Percentiles rank a stretch among this genome's conserved stretches.
These are phyloP conservation scores for Ditula angustiorana DNA, from an alignment of 2,888 invertebrate species.

Conservation along the genomic window DNA sequence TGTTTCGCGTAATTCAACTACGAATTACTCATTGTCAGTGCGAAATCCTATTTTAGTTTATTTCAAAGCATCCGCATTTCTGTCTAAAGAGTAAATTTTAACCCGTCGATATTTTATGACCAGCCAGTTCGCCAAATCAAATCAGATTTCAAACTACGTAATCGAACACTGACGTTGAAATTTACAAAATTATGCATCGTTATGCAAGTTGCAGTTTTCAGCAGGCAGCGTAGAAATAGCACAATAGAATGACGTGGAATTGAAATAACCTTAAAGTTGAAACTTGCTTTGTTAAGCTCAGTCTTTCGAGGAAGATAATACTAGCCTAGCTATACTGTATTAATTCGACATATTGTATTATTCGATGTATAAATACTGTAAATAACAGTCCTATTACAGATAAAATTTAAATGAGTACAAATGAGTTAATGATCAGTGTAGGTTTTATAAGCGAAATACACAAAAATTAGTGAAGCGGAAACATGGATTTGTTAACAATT, in stretches of 20 bases:
- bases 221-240: not conserved
- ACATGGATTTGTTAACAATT: slow-evolving; percentile 1
- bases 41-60: not conserved
- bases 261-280: too few relatives aligned
- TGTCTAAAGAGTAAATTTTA: not conserved
- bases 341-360: too few relatives aligned
- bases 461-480: not conserved
- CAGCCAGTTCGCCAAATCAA: not conserved
- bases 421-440: not conserved
- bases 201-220: not conserved
- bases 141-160: not conserved
- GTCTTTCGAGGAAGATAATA: too few relatives aligned
- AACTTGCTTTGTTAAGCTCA: too few relatives aligned
- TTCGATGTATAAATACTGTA: too few relatives aligned
- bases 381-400: too few relatives aligned
- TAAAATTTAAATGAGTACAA: not conserved
- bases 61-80: not conserved
- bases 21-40: not conserved
- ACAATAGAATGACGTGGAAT: not conserved
- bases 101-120: not conserved
- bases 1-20: not conserved
- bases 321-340: too few relatives aligned
- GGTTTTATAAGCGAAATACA: not conserved
- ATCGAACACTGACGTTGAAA: not conserved
- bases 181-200: not conserved